phyloP scores from a whole-genome alignment of 2,888 invertebrate genomes.

The Amblyteles armatorius region DNA sequence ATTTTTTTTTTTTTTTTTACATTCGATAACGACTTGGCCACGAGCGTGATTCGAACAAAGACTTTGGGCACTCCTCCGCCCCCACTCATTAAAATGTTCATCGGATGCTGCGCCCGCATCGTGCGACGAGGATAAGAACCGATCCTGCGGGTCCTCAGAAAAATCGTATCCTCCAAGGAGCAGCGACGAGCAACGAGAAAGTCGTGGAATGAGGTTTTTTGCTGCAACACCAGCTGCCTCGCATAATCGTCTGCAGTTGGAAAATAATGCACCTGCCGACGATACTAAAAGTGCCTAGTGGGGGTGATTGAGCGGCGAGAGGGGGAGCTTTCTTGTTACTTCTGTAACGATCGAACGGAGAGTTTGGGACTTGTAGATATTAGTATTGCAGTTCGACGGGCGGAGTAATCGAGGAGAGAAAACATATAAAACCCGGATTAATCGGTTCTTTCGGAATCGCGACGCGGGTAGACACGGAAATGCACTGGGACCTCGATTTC shows the following conservation, averaged over 20 bases:
- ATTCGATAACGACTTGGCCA: too few species aligned
- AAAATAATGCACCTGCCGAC: conserved; percentile 49
- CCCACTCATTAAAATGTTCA: not conserved
- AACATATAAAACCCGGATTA: too few species aligned
- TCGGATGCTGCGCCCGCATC: not conserved
- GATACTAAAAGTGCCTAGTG: not conserved
- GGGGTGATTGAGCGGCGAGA: not conserved
- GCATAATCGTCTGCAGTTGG: conserved; percentile 37
- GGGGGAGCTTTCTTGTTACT: not conserved
- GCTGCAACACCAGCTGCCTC: conserved; percentile 32
- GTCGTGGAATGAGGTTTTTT: not conserved
- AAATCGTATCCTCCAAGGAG: not conserved
- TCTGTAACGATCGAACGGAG: too few species aligned
- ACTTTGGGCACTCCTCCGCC: not conserved
- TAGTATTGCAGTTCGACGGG: too few species aligned
- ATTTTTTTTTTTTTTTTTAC: too few species aligned
- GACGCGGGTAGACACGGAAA: not conserved
- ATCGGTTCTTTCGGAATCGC: not conserved
- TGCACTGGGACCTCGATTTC: too few species aligned
- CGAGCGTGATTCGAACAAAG: not conserved
- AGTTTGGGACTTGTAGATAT: too few species aligned
- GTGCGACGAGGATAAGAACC: not conserved
- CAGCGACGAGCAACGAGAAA: not conserved
- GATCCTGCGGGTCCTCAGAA: not conserved
- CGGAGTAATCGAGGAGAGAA: too few species aligned